phyloP scores from a whole-genome alignment of 2,113 vertebrate genomes.

The Malaclemys terrapin region DNA sequence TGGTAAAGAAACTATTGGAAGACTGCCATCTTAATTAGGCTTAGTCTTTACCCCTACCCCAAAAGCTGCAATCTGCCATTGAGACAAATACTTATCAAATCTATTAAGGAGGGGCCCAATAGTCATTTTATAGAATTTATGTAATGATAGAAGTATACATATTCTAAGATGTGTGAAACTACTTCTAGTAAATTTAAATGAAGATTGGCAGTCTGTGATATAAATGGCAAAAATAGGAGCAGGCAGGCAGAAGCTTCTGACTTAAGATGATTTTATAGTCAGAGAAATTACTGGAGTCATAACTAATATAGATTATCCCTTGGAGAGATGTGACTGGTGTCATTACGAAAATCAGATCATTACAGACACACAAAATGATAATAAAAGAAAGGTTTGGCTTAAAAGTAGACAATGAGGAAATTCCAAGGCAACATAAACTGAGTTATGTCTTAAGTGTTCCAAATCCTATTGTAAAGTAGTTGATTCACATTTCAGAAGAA shows the following conservation, averaged over 20 bases:
- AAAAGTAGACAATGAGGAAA: background rate
- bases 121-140: slow-evolving; percentile 53
- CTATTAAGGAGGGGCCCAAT: slow-evolving; percentile 38
- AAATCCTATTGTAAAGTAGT: background rate
- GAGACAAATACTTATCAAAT: slow-evolving; percentile 56
- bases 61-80: slow-evolving; percentile 43
- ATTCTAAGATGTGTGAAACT: slow-evolving; percentile 16
- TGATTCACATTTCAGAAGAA: background rate
- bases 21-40: slow-evolving; percentile 71
- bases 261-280: slow-evolving; percentile 35
- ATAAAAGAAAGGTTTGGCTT: background rate
- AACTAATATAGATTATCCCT: slow-evolving; percentile 27
- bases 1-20: slow-evolving; percentile 61
- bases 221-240: slow-evolving; percentile 25
- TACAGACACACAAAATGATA: background rate
- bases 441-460: background rate
- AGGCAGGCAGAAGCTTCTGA: background rate
- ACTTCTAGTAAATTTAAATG: slow-evolving; percentile 35
- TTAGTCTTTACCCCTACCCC: slow-evolving; percentile 12
- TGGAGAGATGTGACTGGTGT: background rate
- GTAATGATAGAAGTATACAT: slow-evolving; percentile 38
- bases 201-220: slow-evolving; percentile 26
- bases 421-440: background rate
- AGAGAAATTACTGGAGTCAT: slow-evolving; percentile 17
- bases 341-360: slow-evolving; percentile 24